Percentiles rank a stretch among this genome's conserved stretches.
Conservation (phyloP, 2,113 vertebrate genomes). For the Pipa parva region DNA sequence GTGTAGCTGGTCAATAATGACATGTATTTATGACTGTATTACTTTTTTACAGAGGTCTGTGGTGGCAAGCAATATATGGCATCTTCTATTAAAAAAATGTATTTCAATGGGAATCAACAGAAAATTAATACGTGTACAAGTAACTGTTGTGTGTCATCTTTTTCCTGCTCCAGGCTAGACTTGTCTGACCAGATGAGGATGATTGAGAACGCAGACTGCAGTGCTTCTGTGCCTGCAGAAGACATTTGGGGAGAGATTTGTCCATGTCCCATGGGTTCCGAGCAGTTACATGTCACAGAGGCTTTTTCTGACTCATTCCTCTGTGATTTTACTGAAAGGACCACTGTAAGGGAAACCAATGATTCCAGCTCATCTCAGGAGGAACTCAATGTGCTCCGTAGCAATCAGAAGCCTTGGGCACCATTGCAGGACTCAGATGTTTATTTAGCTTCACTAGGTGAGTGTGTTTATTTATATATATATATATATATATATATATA, state of each 20-base stretch:
- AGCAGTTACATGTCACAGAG: constrained; percentile 44
- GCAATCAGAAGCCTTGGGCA: constrained; percentile 69
- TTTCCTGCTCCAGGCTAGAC: not conserved
- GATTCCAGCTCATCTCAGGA: constrained; percentile 34
- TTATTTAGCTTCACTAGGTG: constrained; percentile 89
- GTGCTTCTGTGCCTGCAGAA: constrained; percentile 62
- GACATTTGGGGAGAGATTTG: constrained; percentile 93
- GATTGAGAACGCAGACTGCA: constrained; percentile 72
- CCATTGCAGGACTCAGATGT: constrained; percentile 87
- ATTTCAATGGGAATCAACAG: too few relatives aligned
- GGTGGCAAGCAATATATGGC: too few relatives aligned
- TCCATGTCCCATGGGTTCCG: constrained; percentile 61
- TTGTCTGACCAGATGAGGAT: constrained; percentile 60
- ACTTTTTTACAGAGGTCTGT: too few relatives aligned
- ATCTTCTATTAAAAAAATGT: too few relatives aligned
- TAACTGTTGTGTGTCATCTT: too few relatives aligned
- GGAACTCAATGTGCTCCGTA: not conserved
- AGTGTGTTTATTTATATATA: constrained; percentile 38
- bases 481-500: not conserved
- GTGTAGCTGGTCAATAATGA: too few relatives aligned
- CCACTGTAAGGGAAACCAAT: not conserved
- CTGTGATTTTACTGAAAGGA: constrained; percentile 27
- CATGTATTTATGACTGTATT: too few relatives aligned
- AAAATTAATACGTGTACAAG: too few relatives aligned
- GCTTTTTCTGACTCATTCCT: constrained; percentile 84